Base-by-base conservation (phyloP, 2,113 vertebrate genomes). In the Tachycineta bicolor region DNA sequence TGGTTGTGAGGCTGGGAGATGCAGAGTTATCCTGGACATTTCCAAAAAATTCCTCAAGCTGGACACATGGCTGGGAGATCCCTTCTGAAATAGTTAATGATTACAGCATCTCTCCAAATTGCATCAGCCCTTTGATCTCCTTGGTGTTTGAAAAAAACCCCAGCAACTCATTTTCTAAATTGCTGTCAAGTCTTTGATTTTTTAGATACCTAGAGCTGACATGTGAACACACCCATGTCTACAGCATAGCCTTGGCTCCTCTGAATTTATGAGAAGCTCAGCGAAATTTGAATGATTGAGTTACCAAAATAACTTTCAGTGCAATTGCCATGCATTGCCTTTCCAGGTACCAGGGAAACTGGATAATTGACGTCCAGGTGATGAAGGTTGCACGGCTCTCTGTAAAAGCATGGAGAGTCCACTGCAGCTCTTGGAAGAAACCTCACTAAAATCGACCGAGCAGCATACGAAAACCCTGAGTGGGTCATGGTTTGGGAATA, bases 351-450 rank as follows among this genome's bases (percentile, higher is more conserved):
- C 1, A 4, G 85, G 87, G 90, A 95, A 93, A 95, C 94, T 82
- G 93, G 69, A 75, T 96, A 95, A 95, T 78, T 92, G 93, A 92
- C 70, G 92, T 84, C 60, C 80, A 82, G 90, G 49, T 76, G 94
- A 62, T 0, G 4, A 76, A 89, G 69, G 56, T 46, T 92, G 76
- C 58, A 28, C 0, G 0, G 83, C 73, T 81, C n/a, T 92, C 83
- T 87, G 44, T 83, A 20, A 88, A 90, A 86, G 39, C 75, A 70
- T 3, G 0, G 23, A 62, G 76, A 26, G 73, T 79, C 93, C 44
- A 5, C 68, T 81, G 34, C 14, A 64, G 19, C 56, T 77, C 71
- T 86, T 90, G 76, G 83, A 84, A 94, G 77, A 2, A 39, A 47
- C 69, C 69, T 82, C 58, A 83, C 89, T 89, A 83, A 79, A 94